Percentiles rank a stretch among this genome's conserved stretches.
Evolutionary conservation across 1,140 invertebrate genomes (phyloP).

Genomic region (Drosophila trapezifrons): DNA sequence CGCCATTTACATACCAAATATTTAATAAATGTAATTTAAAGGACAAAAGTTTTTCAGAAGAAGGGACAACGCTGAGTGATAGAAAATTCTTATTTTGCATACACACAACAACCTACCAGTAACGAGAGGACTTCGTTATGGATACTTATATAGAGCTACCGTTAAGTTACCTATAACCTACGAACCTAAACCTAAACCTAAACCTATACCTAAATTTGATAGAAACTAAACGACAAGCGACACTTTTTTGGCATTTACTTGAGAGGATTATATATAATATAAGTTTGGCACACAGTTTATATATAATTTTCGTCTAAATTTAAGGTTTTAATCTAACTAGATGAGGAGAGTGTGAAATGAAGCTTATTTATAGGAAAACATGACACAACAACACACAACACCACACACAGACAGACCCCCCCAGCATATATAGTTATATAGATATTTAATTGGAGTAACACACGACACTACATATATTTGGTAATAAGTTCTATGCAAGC

Average conservation of each 20-base stretch:
- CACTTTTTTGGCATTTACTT: conserved; percentile 80
- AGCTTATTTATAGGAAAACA: conserved; percentile 61
- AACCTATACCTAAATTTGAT: conserved; percentile 43
- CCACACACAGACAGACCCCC: conserved; percentile 26
- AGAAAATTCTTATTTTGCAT: conserved; percentile 64
- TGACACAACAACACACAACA: conserved; percentile 34
- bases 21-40: conserved; percentile 54
- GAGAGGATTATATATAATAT: conserved; percentile 74
- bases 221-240: conserved; percentile 51
- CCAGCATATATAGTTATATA: conserved; percentile 62
- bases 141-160: conserved; percentile 72
- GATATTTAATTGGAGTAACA: conserved; percentile 68
- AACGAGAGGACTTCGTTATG: conserved; percentile 55
- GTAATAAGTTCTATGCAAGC: conserved; percentile 57
- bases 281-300: conserved; percentile 45
- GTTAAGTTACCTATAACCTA: conserved; percentile 58
- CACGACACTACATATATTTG: conserved; percentile 36
- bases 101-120: conserved; percentile 29
- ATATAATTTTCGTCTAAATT: conserved; percentile 82
- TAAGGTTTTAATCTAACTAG: conserved; percentile 66
- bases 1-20: conserved; percentile 80
- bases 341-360: conserved; percentile 35
- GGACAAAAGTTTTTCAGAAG: conserved; percentile 47
- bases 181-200: conserved; percentile 30
- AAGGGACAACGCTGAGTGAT: conserved; percentile 65